A percentile compares a stretch with the other conserved stretches of the same genome.
Evolutionary conservation across 2,797 vertebrate species (phyloP).

Genomic region (Clangula hyemalis): DNA sequence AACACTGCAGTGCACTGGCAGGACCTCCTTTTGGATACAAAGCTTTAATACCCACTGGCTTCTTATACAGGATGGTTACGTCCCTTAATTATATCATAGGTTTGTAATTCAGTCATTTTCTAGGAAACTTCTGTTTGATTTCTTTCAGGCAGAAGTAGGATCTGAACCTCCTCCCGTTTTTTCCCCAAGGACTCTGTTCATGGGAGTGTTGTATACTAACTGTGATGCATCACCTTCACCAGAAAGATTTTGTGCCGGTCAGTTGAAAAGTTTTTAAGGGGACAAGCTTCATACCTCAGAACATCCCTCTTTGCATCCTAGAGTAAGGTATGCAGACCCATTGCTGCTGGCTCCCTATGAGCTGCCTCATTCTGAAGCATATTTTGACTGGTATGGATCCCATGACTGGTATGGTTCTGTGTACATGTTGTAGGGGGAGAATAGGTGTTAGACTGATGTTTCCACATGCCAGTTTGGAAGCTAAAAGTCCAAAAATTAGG

Average conservation of each 20-base stretch:
- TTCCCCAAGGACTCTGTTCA: not conserved
- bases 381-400: not conserved
- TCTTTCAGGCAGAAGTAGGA: not conserved
- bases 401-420: not conserved
- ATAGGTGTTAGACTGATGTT: not conserved
- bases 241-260: not conserved
- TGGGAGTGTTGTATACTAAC: not conserved
- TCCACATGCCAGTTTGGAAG: not conserved
- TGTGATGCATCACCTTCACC: not conserved
- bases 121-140: not conserved
- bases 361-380: too few species aligned
- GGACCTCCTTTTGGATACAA: not conserved
- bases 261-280: not conserved
- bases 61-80: not conserved
- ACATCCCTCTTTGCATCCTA: not conserved
- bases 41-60: not conserved
- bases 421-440: not conserved
- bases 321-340: not conserved
- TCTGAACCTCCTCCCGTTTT: not conserved
- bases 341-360: not conserved
- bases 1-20: not conserved
- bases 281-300: not conserved
- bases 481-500: not conserved
- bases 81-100: not conserved
- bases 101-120: not conserved